Evolutionary conservation across 2,888 invertebrate species (phyloP).

Genomic region (Stramonita haemastoma): DNA sequence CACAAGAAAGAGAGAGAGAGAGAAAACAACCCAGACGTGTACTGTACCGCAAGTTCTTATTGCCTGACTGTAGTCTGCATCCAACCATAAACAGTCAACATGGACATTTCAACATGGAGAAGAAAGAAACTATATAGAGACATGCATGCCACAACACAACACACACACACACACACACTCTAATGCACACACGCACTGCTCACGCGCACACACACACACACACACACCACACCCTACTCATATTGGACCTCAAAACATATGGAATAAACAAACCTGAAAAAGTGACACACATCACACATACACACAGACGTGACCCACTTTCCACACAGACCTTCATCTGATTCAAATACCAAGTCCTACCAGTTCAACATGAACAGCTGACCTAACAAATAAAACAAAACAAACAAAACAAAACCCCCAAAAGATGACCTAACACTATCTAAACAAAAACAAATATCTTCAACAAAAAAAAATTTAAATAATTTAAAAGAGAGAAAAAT

Average conservation of each 20-base stretch:
- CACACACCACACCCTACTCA: not conserved
- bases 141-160: not conserved
- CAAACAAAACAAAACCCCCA: too few species aligned
- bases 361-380: too few species aligned
- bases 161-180: not conserved
- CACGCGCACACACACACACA: not conserved
- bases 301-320: too few species aligned
- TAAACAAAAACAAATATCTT: too few species aligned
- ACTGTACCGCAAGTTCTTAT: conserved; percentile 22
- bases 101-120: not conserved
- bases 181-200: not conserved
- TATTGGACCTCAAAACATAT: not conserved
- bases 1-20: not conserved
- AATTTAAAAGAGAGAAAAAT: too few species aligned
- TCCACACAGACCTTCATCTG: too few species aligned
- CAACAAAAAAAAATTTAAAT: too few species aligned
- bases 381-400: too few species aligned
- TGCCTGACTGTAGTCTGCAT: conserved; percentile 6
- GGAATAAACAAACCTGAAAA: too few species aligned
- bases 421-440: too few species aligned
- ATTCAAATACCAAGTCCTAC: too few species aligned
- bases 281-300: too few species aligned
- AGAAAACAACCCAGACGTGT: not conserved
- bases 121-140: not conserved
- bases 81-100: not conserved